Conservation (phyloP, 2,113 vertebrate genomes). For the Recurvirostra avosetta region DNA sequence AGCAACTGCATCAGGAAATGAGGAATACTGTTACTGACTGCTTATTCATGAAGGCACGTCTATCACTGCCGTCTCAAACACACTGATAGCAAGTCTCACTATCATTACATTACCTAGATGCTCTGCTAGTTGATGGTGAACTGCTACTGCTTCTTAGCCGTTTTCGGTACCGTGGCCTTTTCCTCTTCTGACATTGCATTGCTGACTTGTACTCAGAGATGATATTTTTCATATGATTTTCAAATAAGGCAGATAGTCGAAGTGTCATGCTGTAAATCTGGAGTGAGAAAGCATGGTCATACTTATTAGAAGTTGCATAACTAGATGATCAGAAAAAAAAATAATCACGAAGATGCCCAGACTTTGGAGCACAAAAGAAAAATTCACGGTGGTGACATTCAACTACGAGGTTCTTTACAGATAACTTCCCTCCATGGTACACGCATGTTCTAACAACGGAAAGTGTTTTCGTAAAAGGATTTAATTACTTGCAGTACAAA, state of each 20-base stretch:
- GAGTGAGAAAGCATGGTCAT: background rate
- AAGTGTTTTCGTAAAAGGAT: background rate
- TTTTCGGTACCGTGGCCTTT: constrained; percentile 82
- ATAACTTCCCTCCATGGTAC: background rate
- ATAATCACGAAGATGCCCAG: background rate
- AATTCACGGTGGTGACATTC: background rate
- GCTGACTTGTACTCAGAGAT: constrained; percentile 94
- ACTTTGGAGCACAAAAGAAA: background rate
- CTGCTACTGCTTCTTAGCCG: constrained; percentile 87
- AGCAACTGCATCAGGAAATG: background rate
- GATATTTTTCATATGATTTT: constrained; percentile 88
- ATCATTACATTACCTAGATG: constrained; percentile 73
- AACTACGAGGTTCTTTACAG: background rate
- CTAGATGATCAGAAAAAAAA: background rate
- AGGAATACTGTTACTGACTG: background rate
- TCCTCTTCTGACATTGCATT: constrained; percentile 85
- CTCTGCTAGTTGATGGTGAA: constrained; percentile 80
- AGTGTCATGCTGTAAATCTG: constrained; percentile 98
- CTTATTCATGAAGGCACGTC: background rate
- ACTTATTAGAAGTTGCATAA: background rate
- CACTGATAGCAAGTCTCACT: background rate
- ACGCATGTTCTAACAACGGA: background rate
- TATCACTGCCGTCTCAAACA: background rate
- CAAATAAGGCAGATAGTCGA: constrained; percentile 93
- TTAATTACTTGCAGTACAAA: background rate